Percentiles rank a stretch among this genome's conserved stretches.
Evolutionary conservation across 2,797 vertebrate species (phyloP).

Genomic region (Ptychadena robeensis): DNA sequence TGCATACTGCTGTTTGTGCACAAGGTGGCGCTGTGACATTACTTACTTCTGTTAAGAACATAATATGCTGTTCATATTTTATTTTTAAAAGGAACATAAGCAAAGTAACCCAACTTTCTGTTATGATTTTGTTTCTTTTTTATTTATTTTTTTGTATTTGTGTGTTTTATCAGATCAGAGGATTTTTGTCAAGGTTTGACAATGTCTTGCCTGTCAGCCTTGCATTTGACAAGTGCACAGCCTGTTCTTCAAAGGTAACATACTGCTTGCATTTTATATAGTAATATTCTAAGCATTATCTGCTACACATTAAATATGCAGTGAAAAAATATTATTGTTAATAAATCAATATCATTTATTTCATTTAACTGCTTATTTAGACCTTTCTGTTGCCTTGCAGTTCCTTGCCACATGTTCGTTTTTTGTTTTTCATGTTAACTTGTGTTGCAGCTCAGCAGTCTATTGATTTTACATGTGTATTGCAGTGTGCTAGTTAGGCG

Average conservation of each 20-base stretch:
- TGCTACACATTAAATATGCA: not conserved
- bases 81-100: not conserved
- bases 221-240: constrained; percentile 98
- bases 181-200: constrained; percentile 96
- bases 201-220: constrained; percentile 96
- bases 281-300: not conserved
- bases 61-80: not conserved
- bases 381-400: too few species aligned
- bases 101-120: not conserved
- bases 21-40: constrained; percentile 70
- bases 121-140: not conserved
- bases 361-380: too few species aligned
- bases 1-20: constrained; percentile 58
- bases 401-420: too few species aligned
- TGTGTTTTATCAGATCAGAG: constrained; percentile 83
- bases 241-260: constrained; percentile 90
- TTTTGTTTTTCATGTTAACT: too few species aligned
- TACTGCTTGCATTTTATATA: not conserved
- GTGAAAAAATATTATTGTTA: not conserved
- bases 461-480: too few species aligned
- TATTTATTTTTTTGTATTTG: not conserved
- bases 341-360: not conserved
- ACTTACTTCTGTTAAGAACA: not conserved
- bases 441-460: too few species aligned
- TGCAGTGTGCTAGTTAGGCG: too few species aligned